Percentiles rank a stretch among this genome's conserved stretches.
phyloP scores from a whole-genome alignment of 2,888 invertebrate genomes.

The Bugula neritina region DNA sequence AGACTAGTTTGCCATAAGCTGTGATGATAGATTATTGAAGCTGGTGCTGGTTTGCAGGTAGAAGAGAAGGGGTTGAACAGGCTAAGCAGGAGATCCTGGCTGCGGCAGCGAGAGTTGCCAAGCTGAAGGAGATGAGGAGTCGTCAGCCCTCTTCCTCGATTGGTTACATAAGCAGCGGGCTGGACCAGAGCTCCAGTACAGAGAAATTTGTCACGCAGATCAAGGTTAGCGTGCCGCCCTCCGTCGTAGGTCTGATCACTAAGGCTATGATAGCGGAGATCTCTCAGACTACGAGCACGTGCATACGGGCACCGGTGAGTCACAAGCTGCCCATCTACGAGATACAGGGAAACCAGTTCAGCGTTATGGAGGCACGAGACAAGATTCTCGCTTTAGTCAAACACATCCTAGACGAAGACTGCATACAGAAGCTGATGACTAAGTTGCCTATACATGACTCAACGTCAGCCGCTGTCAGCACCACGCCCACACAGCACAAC shows the following conservation, averaged over 20 bases:
- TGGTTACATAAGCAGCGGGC: background rate
- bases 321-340: background rate
- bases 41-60: conserved; percentile 6
- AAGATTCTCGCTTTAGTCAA: background rate
- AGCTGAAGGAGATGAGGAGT: conserved; percentile 6
- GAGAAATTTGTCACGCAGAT: background rate
- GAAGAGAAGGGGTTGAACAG: conserved; percentile 17
- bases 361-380: background rate
- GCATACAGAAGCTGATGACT: background rate
- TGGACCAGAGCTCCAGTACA: background rate
- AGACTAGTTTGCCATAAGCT: no score
- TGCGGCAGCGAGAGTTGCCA: background rate
- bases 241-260: background rate
- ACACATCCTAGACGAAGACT: background rate
- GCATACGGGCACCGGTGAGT: background rate
- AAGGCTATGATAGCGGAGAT: background rate
- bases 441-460: background rate
- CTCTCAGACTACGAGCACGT: background rate
- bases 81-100: conserved; percentile 10
- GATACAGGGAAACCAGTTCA: background rate
- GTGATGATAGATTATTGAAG: no score
- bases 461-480: background rate
- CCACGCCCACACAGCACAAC: background rate
- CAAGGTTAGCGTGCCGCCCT: background rate
- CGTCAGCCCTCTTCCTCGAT: background rate